Evolutionary conservation across 2,888 invertebrate species (phyloP).

Genomic region (Hoplodrina ambigua): DNA sequence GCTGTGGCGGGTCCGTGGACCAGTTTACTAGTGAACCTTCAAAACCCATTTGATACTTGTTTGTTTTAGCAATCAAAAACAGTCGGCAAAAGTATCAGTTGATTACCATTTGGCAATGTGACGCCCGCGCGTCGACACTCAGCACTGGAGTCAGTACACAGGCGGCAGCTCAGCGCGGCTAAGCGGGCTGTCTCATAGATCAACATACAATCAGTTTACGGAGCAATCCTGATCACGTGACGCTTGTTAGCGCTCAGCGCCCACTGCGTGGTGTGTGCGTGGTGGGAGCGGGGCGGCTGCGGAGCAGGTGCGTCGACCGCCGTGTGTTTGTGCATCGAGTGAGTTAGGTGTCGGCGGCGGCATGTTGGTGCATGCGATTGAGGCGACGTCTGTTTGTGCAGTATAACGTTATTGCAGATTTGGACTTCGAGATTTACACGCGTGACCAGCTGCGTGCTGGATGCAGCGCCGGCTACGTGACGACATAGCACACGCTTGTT

Average conservation of each 20-base stretch:
- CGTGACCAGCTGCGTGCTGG: constrained; percentile 7
- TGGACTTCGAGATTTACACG: constrained; percentile 25
- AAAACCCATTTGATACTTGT: no score
- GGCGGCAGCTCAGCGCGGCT: constrained; percentile 26
- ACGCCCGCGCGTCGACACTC: no score
- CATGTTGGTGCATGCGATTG: constrained; percentile 30
- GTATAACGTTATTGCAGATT: constrained; percentile 34
- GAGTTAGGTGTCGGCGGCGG: constrained; percentile 31
- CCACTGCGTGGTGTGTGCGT: background rate
- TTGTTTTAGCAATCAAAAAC: no score
- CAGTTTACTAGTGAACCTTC: no score
- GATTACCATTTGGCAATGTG: background rate
- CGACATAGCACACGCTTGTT: background rate
- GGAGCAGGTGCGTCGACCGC: background rate
- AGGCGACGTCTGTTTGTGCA: constrained; percentile 36
- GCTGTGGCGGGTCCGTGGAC: no score
- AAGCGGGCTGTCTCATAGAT: constrained; percentile 26
- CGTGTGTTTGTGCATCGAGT: constrained; percentile 42
- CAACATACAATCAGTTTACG: constrained; percentile 32
- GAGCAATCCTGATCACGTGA: constrained; percentile 10
- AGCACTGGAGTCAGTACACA: constrained; percentile 11
- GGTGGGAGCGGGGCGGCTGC: background rate
- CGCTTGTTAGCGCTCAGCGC: constrained; percentile 1
- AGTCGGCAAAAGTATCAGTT: no score
- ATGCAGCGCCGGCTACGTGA: background rate